A percentile compares a stretch with the other conserved stretches of the same genome.
These are phyloP conservation scores for Listronotus bonariensis DNA, from an alignment of 1,140 invertebrate genomes.

Conservation along the genomic window DNA sequence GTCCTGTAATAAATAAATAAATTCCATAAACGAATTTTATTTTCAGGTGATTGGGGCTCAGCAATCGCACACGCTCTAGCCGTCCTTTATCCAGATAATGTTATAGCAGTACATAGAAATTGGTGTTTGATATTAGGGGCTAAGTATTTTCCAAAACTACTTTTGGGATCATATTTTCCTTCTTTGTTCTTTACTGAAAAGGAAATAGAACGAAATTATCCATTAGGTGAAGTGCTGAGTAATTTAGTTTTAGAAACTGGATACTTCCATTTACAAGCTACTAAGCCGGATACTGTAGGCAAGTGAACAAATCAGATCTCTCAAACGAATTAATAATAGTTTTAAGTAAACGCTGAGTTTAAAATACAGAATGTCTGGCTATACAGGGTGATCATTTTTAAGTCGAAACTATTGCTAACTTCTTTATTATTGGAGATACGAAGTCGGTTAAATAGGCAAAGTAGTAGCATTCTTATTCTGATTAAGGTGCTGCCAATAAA, in stretches of 20 bases:
- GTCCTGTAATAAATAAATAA: not conserved
- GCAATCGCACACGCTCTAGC: slow-evolving; percentile 65
- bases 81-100: slow-evolving; percentile 70
- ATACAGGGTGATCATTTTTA: too few relatives aligned
- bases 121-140: slow-evolving; percentile 48
- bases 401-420: too few relatives aligned
- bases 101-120: slow-evolving; percentile 70
- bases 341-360: not conserved
- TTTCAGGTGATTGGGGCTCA: slow-evolving; percentile 78
- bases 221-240: not conserved
- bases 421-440: too few relatives aligned
- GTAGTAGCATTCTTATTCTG: too few relatives aligned
- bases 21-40: not conserved
- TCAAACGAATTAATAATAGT: slow-evolving; percentile 11
- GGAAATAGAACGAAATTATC: slow-evolving; percentile 5
- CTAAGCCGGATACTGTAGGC: slow-evolving; percentile 91
- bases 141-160: not conserved
- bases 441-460: too few relatives aligned
- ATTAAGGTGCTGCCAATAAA: too few relatives aligned
- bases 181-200: slow-evolving; percentile 9
- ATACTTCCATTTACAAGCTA: slow-evolving; percentile 86
- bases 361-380: too few relatives aligned
- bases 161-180: slow-evolving; percentile 9
- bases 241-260: slow-evolving; percentile 64
- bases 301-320: not conserved